These are phyloP conservation scores for Aradophagus sp. DNA, from an alignment of 1,140 invertebrate genomes.

Conservation along the genomic window DNA sequence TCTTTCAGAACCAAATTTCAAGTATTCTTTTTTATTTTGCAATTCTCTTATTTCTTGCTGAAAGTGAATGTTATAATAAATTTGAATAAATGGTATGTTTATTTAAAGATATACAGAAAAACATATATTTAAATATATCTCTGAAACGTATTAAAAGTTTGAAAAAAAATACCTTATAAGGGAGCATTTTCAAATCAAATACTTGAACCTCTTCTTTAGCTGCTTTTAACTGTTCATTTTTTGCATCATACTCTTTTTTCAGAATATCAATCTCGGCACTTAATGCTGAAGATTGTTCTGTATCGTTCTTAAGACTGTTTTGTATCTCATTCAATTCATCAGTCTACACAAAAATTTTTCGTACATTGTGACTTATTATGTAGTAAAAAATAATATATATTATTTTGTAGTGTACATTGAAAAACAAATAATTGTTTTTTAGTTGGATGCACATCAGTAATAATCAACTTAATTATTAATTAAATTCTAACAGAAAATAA, in stretches of 20 bases:
- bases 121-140: neutral
- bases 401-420: neutral
- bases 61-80: neutral
- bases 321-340: constrained; percentile 20
- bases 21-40: constrained; percentile 58
- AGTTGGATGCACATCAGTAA: too few relatives aligned
- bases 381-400: neutral
- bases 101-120: neutral
- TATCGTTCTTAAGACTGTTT: constrained; percentile 1
- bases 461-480: neutral
- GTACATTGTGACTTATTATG: too few relatives aligned
- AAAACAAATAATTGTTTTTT: too few relatives aligned
- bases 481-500: constrained; percentile 1
- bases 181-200: constrained; percentile 20
- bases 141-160: too few relatives aligned
- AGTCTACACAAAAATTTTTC: constrained; percentile 7
- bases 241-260: constrained; percentile 6
- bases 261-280: neutral
- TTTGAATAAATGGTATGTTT: neutral
- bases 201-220: constrained; percentile 14
- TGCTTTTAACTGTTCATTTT: constrained; percentile 15
- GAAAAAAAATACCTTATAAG: constrained; percentile 18
- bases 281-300: neutral
- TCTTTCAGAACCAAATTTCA: constrained; percentile 41
- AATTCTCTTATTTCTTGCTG: constrained; percentile 68